These are phyloP conservation scores for Oryzias celebensis DNA, from an alignment of 2,113 vertebrate species.

Conservation along the genomic window DNA sequence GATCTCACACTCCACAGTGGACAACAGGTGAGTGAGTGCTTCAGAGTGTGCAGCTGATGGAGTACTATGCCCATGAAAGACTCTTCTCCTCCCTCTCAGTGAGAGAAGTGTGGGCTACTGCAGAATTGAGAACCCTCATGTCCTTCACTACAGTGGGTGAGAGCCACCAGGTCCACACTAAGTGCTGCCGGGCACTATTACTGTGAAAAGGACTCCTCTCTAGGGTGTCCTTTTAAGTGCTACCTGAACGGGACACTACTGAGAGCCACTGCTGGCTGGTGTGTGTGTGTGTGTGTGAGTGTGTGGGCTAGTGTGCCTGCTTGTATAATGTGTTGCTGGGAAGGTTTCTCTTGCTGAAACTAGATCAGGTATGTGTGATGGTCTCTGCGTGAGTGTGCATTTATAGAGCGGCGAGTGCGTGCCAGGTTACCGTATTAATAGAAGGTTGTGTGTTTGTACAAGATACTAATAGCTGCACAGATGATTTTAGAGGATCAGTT, in stretches of 20 bases:
- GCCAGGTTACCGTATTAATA: conserved; percentile 69
- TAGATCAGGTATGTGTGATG: conserved; percentile 69
- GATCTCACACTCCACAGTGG: conserved; percentile 55
- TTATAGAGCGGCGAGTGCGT: conserved; percentile 65
- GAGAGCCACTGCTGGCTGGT: conserved; percentile 52
- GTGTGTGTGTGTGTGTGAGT: conserved; percentile 37
- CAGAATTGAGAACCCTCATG: conserved; percentile 71
- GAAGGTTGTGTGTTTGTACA: conserved; percentile 63
- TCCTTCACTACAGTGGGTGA: conserved; percentile 63
- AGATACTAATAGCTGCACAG: conserved; percentile 61
- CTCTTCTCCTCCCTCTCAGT: conserved; percentile 63
- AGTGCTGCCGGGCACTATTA: conserved; percentile 74
- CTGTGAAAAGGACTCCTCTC: conserved; percentile 75
- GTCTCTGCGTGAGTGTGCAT: conserved; percentile 67
- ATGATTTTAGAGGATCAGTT: conserved; percentile 72
- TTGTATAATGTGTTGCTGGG: conserved; percentile 70
- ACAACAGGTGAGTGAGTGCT: conserved; percentile 58
- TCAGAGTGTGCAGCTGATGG: conserved; percentile 60
- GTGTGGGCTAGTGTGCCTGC: conserved; percentile 43
- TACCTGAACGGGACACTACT: conserved; percentile 67
- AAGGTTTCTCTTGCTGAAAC: conserved; percentile 66
- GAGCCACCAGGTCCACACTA: conserved; percentile 63
- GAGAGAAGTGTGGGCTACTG: conserved; percentile 56
- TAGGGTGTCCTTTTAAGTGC: conserved; percentile 74
- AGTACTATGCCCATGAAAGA: conserved; percentile 73